Percentiles rank a stretch among this genome's conserved stretches.
These are phyloP conservation scores for Hyles vespertilio DNA, from an alignment of 1,140 invertebrate genomes.

Conservation along the genomic window DNA sequence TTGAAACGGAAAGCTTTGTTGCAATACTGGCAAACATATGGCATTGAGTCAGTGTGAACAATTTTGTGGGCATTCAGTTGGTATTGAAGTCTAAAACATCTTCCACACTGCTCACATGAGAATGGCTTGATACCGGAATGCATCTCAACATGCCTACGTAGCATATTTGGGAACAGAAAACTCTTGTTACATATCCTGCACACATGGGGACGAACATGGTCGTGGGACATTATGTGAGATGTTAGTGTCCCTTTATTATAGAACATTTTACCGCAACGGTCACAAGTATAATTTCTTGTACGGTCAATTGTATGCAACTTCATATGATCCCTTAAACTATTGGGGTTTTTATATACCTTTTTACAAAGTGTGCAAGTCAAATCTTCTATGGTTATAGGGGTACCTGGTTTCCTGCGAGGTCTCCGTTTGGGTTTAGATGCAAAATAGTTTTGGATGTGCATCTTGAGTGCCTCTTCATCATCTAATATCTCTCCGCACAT, in stretches of 20 bases:
- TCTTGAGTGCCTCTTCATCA: slow-evolving; percentile 18
- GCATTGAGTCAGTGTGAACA: slow-evolving; percentile 91
- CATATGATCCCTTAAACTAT: slow-evolving; percentile 46
- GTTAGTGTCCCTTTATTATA: slow-evolving; percentile 48
- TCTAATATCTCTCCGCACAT: slow-evolving; percentile 25
- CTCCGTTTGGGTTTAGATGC: slow-evolving; percentile 24
- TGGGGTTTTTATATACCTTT: slow-evolving; percentile 55
- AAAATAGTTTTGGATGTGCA: slow-evolving; percentile 21
- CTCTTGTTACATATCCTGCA: slow-evolving; percentile 56
- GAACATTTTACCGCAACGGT: slow-evolving; percentile 58
- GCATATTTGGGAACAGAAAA: slow-evolving; percentile 47
- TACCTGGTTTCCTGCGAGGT: slow-evolving; percentile 33
- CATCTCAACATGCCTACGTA: slow-evolving; percentile 77
- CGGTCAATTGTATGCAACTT: slow-evolving; percentile 46
- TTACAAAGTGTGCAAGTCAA: slow-evolving; percentile 49
- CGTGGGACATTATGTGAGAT: slow-evolving; percentile 50
- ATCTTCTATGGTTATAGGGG: slow-evolving; percentile 36
- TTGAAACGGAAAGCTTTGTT: slow-evolving; percentile 83
- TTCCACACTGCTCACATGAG: slow-evolving; percentile 83
- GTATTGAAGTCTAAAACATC: slow-evolving; percentile 79
- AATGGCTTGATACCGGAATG: slow-evolving; percentile 84
- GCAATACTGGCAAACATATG: slow-evolving; percentile 83
- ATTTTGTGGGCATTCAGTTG: slow-evolving; percentile 54
- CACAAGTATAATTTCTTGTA: slow-evolving; percentile 54
- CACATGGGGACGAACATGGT: slow-evolving; percentile 42